A percentile compares a stretch with the other conserved stretches of the same genome.
Evolutionary conservation across 2,888 invertebrate species (phyloP).

Genomic region (Callimorpha dominula): DNA sequence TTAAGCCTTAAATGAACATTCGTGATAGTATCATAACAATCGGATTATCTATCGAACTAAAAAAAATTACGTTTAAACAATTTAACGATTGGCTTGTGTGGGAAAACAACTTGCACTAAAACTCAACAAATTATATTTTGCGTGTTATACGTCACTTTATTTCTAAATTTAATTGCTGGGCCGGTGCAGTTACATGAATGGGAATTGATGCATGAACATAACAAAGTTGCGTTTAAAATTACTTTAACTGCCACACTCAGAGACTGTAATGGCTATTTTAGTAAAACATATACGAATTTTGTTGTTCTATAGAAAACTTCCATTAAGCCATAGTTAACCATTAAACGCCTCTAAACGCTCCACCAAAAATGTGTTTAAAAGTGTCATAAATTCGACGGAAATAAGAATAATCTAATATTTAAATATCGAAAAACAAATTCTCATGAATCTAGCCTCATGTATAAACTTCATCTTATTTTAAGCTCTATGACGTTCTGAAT

Average conservation of each 20-base stretch:
- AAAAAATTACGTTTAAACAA: slow-evolving; percentile 8
- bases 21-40: slow-evolving; percentile 14
- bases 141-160: slow-evolving; percentile 1
- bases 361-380: not conserved
- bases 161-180: slow-evolving; percentile 2
- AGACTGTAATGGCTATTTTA: not conserved
- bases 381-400: not conserved
- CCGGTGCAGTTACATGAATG: not conserved
- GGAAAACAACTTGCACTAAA: slow-evolving; percentile 14
- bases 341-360: not conserved
- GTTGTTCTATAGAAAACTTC: not conserved
- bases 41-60: slow-evolving; percentile 1
- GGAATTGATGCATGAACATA: not conserved
- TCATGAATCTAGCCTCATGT: slow-evolving; percentile 23
- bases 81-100: slow-evolving; percentile 6
- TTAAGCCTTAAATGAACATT: too few relatives aligned
- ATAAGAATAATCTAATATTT: not conserved
- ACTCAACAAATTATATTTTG: slow-evolving; percentile 3
- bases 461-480: slow-evolving; percentile 31
- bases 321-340: not conserved
- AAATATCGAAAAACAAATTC: not conserved
- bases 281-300: not conserved
- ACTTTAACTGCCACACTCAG: not conserved
- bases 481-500: slow-evolving; percentile 30
- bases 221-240: not conserved